Evolutionary conservation across 2,888 invertebrate genomes (phyloP), one percentile per base, ranked within the genome.

Genomic region (Perizoma affinitatum): DNA sequence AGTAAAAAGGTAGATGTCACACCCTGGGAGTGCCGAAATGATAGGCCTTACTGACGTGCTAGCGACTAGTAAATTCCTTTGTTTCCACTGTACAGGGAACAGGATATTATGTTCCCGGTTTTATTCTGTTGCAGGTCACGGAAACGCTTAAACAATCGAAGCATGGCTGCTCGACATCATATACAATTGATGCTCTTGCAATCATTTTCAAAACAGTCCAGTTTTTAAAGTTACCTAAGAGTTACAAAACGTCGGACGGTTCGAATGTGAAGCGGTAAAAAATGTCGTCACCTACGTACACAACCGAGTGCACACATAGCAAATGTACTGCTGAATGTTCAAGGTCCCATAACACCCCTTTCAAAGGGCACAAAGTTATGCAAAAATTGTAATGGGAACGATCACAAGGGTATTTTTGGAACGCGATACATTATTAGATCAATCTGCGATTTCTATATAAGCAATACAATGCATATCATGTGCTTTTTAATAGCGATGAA

Each of bases 301-400:
- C 8, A 6, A 11, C 48, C 41, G 33, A 8, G 5, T 53, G 9
- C 36, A 38, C 45, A 43, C 7, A 42, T 7, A 6, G 45, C 54
- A 46, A 46, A 46, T 41, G 40, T 10, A 38, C 41, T 46, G 35
- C 47, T 47, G 54, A 54, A 47, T 47, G 54, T 44, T 54, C 54
- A 54, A 54, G 46, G 54, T 46, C 46, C 41, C 46, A 34, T 47
- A 38, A 38, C 53, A 22, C 38, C 40, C 9, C 36, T 53, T 53
- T 45, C 40, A 38, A 53, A 53, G 53, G 53, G 44, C 53, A 35
- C 52, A 44, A 51, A 52, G 44, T 52, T 52, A 52, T 44, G 52
- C 52, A 52, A 44, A 52, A 42, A 51, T 43, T 56, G 36, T 6
- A 50, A 43, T 38, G 38, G 34, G 33, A 33, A 8, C 11, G 33